Conservation (phyloP, 2,113 vertebrate species). For the Muscicapa adusta region DNA sequence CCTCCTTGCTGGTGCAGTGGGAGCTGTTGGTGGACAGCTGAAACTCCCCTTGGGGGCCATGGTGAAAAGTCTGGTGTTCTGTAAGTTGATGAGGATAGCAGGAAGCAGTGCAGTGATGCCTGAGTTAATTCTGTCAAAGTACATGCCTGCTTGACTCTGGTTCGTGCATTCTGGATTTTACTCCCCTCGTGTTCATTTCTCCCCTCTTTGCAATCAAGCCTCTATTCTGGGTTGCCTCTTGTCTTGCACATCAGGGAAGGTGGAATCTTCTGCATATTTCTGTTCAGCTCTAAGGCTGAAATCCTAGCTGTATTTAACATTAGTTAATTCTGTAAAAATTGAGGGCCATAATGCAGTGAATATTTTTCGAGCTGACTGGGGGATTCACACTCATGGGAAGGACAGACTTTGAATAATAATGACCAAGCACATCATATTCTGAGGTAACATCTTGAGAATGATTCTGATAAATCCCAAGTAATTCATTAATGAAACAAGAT, state of each 20-base stretch:
- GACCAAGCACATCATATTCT: not conserved
- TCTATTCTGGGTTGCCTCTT: not conserved
- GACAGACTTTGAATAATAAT: conserved; percentile 52
- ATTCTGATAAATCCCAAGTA: conserved; percentile 45
- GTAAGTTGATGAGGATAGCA: not conserved
- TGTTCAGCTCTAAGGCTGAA: not conserved
- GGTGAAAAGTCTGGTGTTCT: not conserved
- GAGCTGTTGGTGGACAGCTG: not conserved
- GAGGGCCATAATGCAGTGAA: conserved; percentile 20
- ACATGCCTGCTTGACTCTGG: not conserved
- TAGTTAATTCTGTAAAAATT: conserved; percentile 19
- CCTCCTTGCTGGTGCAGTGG: not conserved
- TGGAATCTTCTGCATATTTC: not conserved
- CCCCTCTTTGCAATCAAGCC: not conserved
- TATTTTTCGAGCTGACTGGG: not conserved
- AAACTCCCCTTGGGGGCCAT: not conserved
- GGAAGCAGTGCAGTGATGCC: not conserved
- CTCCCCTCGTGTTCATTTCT: not conserved
- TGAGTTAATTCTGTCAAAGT: not conserved
- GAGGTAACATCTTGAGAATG: conserved; percentile 11
- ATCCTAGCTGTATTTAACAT: conserved; percentile 3
- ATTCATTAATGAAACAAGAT: conserved; percentile 40
- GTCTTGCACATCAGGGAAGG: not conserved
- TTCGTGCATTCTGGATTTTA: not conserved
- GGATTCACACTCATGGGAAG: not conserved